Base-by-base conservation (phyloP, 2,888 invertebrate genomes). In the Eudasyphora cyanicolor region DNA sequence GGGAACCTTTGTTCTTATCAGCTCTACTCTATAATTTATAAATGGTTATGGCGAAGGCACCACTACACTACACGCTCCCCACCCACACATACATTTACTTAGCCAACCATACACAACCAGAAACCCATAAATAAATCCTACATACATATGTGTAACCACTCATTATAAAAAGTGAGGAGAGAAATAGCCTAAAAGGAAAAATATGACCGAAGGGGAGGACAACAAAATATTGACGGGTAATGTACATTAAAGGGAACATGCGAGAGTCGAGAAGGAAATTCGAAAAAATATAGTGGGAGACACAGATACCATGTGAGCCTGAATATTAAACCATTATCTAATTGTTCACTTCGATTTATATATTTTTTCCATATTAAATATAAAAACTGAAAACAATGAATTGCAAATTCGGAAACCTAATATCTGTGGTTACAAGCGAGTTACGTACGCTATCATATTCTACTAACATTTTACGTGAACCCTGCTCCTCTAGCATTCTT, bases 1-100 rank as follows among this genome's bases (percentile, higher is more conserved):
- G 38, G 62, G 82, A 77, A 73, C 82, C 79, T 79, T 83, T 73
- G 38, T 76, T 19, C 21, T 32, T 69, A n/a, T 29, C 71, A 84
- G 81, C 81, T 84, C 76, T 79, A 81, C 81, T 76, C 76, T 79
- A 84, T 84, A 84, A 84, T 84, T 81, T 81, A 76, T 78, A 62
- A 81, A 78, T 80, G 71, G 78, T 79, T 75, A 78, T 24, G 67
- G 73, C 27, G 42, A 14, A 42, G 19, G n/a, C 32, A 51, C 14
- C 21, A 42, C 42, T 12, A 74, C 42, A 73, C n/a, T 6, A 45
- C 54, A 76, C 24, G 54, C 24, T 32, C 8, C n/a, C 24, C n/a
- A 8, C 67, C 27, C 24, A 60, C 27, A 71, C 3, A 45, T 35
- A 76, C 38, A 76, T 27, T 24, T 38, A 60, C 27, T 19, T 17